These are phyloP conservation scores for Campopleginae sp. DNA, from an alignment of 2,888 invertebrate genomes.

Conservation along the genomic window DNA sequence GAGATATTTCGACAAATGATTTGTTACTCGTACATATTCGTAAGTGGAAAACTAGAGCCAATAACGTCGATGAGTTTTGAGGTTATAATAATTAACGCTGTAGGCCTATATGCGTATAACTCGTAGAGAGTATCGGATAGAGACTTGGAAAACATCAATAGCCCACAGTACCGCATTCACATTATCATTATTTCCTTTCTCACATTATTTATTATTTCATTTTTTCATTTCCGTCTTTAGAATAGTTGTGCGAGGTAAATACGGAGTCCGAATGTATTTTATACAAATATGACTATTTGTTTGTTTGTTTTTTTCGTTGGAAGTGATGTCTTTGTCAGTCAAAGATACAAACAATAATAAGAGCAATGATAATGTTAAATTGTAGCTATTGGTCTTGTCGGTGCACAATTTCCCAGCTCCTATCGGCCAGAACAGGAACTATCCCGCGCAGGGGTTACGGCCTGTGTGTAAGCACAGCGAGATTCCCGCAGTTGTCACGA, in stretches of 20 bases:
- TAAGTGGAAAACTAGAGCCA: constrained; percentile 48
- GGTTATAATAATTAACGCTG: constrained; percentile 30
- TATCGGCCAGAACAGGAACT: constrained; percentile 36
- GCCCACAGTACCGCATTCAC: constrained; percentile 52
- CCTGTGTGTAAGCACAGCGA: neutral
- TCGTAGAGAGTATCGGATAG: constrained; percentile 27
- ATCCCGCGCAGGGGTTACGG: constrained; percentile 3
- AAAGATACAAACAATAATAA: constrained; percentile 4
- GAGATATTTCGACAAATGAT: constrained; percentile 37
- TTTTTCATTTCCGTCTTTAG: constrained; percentile 15
- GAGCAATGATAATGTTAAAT: constrained; percentile 8
- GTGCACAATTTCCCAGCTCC: constrained; percentile 25
- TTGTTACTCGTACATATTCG: constrained; percentile 6
- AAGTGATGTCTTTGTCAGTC: constrained; percentile 31
- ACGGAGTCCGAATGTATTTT: constrained; percentile 31
- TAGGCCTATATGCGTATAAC: constrained; percentile 46
- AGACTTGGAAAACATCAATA: constrained; percentile 60
- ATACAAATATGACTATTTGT: constrained; percentile 3
- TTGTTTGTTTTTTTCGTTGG: constrained; percentile 39
- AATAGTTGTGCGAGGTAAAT: constrained; percentile 53
- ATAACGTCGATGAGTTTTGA: constrained; percentile 24
- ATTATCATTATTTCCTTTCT: neutral
- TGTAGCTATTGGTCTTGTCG: constrained; percentile 19
- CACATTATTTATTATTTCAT: neutral
- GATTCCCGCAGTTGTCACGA: neutral